Percentiles rank a stretch among this genome's conserved stretches.
Conservation (phyloP, 2,888 invertebrate genomes). For the Drosophila flavopinicola region DNA sequence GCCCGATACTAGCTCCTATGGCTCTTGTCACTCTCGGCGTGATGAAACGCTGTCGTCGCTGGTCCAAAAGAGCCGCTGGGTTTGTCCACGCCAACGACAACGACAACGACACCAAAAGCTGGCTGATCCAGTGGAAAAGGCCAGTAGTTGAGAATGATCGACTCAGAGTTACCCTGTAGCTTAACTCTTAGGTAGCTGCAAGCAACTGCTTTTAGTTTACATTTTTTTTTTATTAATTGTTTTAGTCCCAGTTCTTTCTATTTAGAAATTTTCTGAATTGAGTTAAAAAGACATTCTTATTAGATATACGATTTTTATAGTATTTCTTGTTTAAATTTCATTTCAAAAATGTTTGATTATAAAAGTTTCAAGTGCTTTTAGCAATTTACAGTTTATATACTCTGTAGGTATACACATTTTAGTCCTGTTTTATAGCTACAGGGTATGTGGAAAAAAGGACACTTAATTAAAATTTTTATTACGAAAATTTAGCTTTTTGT, state of each 20-base stretch:
- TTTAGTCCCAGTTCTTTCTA: too few species aligned
- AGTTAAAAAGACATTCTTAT: too few species aligned
- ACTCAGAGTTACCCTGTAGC: background rate
- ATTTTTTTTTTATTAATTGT: too few species aligned
- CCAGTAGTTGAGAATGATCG: background rate
- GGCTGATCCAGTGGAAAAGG: background rate
- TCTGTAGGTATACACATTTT: too few species aligned
- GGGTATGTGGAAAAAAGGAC: conserved; percentile 37
- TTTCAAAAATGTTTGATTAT: too few species aligned
- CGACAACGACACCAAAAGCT: conserved; percentile 23
- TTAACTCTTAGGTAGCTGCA: background rate
- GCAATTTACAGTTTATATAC: too few species aligned
- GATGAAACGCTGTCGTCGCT: conserved; percentile 59
- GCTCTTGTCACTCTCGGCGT: conserved; percentile 22
- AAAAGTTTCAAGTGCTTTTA: too few species aligned
- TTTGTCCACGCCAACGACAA: conserved; percentile 32
- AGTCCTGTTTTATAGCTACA: background rate
- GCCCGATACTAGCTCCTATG: background rate
- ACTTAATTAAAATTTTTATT: conserved; percentile 79
- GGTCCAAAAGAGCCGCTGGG: conserved; percentile 27
- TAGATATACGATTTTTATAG: too few species aligned
- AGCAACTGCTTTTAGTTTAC: background rate
- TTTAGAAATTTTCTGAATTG: too few species aligned
- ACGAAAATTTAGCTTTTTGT: conserved; percentile 73
- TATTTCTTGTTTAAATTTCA: too few species aligned